Evolutionary conservation across 2,888 invertebrate genomes (phyloP).

Genomic region (Chrysolina haemoptera): DNA sequence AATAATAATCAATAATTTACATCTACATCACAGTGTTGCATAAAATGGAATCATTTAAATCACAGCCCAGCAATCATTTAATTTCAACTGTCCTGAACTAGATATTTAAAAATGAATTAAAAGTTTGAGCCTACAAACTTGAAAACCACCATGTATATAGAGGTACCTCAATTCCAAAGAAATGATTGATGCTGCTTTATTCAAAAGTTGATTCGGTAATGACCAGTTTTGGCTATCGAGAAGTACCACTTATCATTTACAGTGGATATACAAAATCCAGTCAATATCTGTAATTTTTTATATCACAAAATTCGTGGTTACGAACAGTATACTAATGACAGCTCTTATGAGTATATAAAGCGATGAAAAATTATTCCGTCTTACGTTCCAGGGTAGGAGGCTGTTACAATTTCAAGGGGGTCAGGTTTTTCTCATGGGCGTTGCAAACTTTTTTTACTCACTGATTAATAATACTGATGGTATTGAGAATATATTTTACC

Average conservation of each 20-base stretch:
- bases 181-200: slow-evolving; percentile 46
- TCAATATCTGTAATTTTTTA: slow-evolving; percentile 36
- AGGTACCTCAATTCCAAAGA: slow-evolving; percentile 45
- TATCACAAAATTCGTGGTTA: slow-evolving; percentile 37
- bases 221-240: slow-evolving; percentile 42
- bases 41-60: too few relatives aligned
- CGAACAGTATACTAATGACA: slow-evolving; percentile 33
- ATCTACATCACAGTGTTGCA: too few relatives aligned
- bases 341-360: slow-evolving; percentile 34
- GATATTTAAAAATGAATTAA: too few relatives aligned
- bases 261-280: slow-evolving; percentile 34
- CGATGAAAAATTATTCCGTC: slow-evolving; percentile 18
- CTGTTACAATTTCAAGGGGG: neutral
- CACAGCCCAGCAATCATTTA: too few relatives aligned
- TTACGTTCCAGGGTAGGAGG: neutral
- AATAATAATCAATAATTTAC: too few relatives aligned
- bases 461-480: too few relatives aligned
- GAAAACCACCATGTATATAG: slow-evolving; percentile 23
- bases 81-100: too few relatives aligned
- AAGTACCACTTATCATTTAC: slow-evolving; percentile 42
- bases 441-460: too few relatives aligned
- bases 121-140: neutral
- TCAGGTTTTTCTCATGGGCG: neutral
- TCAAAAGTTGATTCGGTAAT: slow-evolving; percentile 47
- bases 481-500: too few relatives aligned